Evolutionary conservation across 2,113 vertebrate genomes (phyloP), one percentile per base, ranked within the genome.

Genomic region (Lepisosteus oculatus): DNA sequence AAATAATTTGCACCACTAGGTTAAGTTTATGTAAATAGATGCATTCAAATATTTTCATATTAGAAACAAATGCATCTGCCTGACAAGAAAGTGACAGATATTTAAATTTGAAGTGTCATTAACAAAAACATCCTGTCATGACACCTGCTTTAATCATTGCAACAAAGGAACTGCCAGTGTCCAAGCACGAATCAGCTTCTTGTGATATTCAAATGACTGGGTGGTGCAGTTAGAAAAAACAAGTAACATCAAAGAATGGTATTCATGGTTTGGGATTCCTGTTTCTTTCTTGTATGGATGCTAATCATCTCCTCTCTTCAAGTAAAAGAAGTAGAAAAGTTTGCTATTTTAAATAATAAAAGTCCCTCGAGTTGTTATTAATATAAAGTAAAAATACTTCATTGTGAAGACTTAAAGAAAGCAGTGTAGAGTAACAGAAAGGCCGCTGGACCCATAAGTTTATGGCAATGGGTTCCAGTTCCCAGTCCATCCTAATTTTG

Each of bases 201-300:
- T 90, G 85, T 89, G 89, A 90, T 90, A 90, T 92, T 90, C 86
- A 90, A 92, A 92, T 90, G 86, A 91, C 14, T 83, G 88, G 89
- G 87, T 82, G 89, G 88, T 72, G 81, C 87, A 85, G 78, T 77
- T 71, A 9, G 72, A 81, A 77, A 85, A 88, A 88, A 91, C 11
- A 85, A 90, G 88, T 86, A 92, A 90, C 90, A 88, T 92, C 89
- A 90, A 90, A 90, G 88, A 85, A 82, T 81, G 84, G 69, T 79
- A 79, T 83, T 63, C 51, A 66, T 55, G 51, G 62, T 4, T 51
- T 54, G 67, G 69, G 68, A 70, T 61, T 68, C 44, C 12, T 14
- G 4, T 4, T 12, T 15, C 67, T 56, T 73, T 73, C 67, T 59
- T 14, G 43, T 61, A 15, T 59, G 45, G 43, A 54, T 59, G 55